Percentiles rank a stretch among this genome's conserved stretches.
Conservation (phyloP, 2,888 invertebrate species). For the Synergus japonicus region DNA sequence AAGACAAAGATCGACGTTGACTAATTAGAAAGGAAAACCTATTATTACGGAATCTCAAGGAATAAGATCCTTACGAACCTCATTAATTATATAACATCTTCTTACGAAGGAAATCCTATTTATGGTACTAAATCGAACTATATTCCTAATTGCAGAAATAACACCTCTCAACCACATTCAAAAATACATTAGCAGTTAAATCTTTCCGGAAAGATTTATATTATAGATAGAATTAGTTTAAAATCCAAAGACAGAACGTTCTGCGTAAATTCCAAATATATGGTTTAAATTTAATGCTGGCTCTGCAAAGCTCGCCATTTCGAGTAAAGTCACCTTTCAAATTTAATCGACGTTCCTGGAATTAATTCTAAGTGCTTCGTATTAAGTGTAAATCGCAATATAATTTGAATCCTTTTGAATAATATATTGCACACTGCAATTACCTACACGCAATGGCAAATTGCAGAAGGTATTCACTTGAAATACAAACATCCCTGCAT, state of each 20-base stretch:
- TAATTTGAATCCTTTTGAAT: neutral
- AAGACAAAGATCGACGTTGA: neutral
- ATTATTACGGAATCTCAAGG: neutral
- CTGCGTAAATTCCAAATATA: neutral
- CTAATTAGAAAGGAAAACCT: neutral
- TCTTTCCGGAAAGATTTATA: too few relatives aligned
- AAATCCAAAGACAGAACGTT: neutral
- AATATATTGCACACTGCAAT: neutral
- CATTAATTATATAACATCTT: neutral
- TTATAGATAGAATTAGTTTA: neutral
- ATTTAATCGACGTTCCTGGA: neutral
- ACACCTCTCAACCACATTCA: neutral
- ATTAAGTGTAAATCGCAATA: neutral
- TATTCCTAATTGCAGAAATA: neutral
- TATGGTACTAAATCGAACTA: neutral
- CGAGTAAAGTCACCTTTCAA: neutral
- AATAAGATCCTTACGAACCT: neutral
- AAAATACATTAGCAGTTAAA: too few relatives aligned
- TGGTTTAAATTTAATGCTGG: neutral
- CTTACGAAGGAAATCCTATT: neutral
- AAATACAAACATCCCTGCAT: neutral
- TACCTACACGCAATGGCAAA: neutral
- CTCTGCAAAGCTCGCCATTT: neutral
- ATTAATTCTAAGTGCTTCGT: neutral
- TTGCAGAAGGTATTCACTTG: neutral